Base-by-base conservation (phyloP, 2,113 vertebrate genomes). In the Menura novaehollandiae region DNA sequence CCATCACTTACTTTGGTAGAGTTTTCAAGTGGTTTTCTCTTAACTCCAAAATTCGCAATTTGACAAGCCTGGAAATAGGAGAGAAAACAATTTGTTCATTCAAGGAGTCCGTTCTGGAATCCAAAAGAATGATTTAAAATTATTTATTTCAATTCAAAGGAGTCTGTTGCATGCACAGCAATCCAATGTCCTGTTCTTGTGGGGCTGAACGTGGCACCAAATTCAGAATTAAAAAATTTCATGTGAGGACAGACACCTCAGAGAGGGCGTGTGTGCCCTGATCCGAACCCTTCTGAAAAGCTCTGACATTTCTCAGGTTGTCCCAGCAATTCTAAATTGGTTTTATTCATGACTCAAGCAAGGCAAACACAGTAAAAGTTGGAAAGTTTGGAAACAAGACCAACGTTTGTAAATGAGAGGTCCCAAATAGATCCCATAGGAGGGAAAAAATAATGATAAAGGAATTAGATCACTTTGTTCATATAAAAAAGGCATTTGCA, bases 1-100 rank as follows among this genome's bases (percentile, higher is more conserved):
- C 30, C 58, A 23, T 52, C 91, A 98, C 99, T 99, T 98, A 99
- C 99, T 99, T 99, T 99, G 99, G 99, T 98, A 99, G 99, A 88
- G 99, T 99, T 99, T 99, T 99, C 98, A 99, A 98, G 97, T 99
- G 99, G 97, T 99, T 99, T 98, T 99, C 99, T 97, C 99, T 98
- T 93, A 99, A 98, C 96, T 99, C 99, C 98, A 99, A 97, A 97
- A 99, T 99, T 77, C 99, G 98, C 98, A 99, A 99, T 98, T 99
- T 99, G 95, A 99, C 99, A 92, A 99, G 99, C 97, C 99, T 99
- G 75, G 85, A 97, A 97, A 94, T 1, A 44, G 2, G 39, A 96
- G 3, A 71, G 72, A 23, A 91, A 76, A 75, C 1, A 11, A 80
- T 75, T 5, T 75, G 33, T 35, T 52, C 3, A 14, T 56, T 39